Percentiles rank a stretch among this genome's conserved stretches.
phyloP scores from a whole-genome alignment of 2,113 vertebrate species.

The Tylochromis polylepis region DNA sequence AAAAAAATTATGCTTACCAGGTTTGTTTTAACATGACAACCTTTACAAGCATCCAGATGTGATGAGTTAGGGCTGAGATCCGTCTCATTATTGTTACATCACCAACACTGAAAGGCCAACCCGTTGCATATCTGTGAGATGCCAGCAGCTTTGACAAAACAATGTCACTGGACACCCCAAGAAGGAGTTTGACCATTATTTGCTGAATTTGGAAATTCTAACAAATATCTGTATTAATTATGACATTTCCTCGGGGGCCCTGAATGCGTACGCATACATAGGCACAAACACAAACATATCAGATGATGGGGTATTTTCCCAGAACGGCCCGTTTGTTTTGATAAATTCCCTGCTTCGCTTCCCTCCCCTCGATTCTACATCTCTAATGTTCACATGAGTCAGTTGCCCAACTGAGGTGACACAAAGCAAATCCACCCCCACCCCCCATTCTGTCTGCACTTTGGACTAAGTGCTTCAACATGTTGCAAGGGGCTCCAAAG shows the following conservation, averaged over 20 bases:
- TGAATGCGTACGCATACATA: background rate
- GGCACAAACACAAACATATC: background rate
- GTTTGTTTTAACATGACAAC: background rate
- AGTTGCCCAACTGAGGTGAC: background rate
- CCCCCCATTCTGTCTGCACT: conserved; percentile 6
- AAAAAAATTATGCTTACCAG: background rate
- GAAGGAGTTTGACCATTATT: background rate
- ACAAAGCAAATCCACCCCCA: conserved; percentile 13
- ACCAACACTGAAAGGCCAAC: background rate
- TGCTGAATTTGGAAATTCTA: background rate
- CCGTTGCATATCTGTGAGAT: background rate
- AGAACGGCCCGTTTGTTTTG: background rate
- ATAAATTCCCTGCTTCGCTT: background rate
- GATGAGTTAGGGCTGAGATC: background rate
- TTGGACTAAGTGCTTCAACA: conserved; percentile 50
- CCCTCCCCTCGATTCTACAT: background rate
- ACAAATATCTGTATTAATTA: background rate
- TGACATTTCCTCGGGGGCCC: background rate
- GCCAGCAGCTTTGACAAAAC: background rate
- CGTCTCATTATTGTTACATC: background rate
- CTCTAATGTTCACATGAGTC: background rate
- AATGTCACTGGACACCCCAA: background rate
- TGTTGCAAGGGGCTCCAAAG: conserved; percentile 7
- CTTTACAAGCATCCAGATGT: background rate
- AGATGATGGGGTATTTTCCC: background rate